These are phyloP conservation scores for Copidosoma floridanum DNA, from an alignment of 1,140 invertebrate species.

Conservation along the genomic window DNA sequence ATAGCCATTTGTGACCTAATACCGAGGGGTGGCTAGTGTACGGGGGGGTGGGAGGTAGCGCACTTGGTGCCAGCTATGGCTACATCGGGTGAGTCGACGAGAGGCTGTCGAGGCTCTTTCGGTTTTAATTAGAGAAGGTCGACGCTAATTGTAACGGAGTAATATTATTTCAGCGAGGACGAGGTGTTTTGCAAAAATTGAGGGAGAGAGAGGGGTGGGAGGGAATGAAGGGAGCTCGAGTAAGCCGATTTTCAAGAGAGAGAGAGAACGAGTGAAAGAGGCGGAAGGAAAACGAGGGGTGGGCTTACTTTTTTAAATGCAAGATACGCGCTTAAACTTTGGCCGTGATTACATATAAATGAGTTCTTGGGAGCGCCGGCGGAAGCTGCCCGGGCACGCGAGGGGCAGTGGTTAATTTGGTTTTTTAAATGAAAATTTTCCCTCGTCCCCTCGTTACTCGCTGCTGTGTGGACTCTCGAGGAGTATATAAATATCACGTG, in stretches of 20 bases:
- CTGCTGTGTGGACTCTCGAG: too few species aligned
- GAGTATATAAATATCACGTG: too few species aligned
- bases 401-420: slow-evolving; percentile 16
- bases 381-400: background rate
- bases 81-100: background rate
- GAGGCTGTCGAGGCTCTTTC: too few species aligned
- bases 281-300: background rate
- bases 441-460: too few species aligned
- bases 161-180: slow-evolving; percentile 5
- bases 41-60: background rate
- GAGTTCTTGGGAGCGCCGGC: background rate
- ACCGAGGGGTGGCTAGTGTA: background rate
- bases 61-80: too few species aligned
- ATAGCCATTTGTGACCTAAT: background rate
- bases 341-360: slow-evolving; percentile 28
- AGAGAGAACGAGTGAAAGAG: background rate
- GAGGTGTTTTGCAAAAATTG: background rate
- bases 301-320: slow-evolving; percentile 28
- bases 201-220: background rate
- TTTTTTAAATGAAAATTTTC: slow-evolving; percentile 25
- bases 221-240: background rate
- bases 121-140: too few species aligned
- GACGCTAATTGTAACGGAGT: slow-evolving; percentile 13
- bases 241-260: slow-evolving; percentile 17
- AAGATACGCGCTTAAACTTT: slow-evolving; percentile 26